Conservation (phyloP, 2,113 vertebrate genomes). For the Atrichornis clamosus region DNA sequence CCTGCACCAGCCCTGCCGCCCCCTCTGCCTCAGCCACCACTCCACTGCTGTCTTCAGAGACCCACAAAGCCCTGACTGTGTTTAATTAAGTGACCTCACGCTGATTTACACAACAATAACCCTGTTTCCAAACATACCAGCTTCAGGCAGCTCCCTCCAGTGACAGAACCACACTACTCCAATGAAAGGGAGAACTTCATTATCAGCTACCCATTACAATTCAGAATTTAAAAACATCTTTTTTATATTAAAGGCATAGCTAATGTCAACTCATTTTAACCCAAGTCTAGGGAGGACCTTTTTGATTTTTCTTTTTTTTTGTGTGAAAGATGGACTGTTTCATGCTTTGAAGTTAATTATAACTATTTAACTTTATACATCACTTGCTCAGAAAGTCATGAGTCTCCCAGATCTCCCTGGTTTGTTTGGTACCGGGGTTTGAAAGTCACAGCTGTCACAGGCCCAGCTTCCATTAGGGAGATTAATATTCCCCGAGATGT, state of each 20-base stretch:
- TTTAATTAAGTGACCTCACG: conserved; percentile 24
- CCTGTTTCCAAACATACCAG: not conserved
- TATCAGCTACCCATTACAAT: not conserved
- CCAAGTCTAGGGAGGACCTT: not conserved
- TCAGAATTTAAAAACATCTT: not conserved
- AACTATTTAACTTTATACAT: not conserved
- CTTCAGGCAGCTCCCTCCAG: not conserved
- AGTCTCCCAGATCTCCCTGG: not conserved
- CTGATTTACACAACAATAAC: conserved; percentile 42
- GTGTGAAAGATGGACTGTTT: not conserved
- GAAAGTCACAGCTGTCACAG: conserved; percentile 1
- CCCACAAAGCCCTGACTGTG: not conserved
- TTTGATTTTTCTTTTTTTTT: not conserved
- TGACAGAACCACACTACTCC: not conserved
- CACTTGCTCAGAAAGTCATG: not conserved
- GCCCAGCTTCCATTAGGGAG: not conserved
- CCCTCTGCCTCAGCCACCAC: not conserved
- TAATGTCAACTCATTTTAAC: not conserved
- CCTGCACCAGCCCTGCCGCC: not conserved
- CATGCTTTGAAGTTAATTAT: not conserved
- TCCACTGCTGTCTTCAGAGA: not conserved
- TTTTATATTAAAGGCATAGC: not conserved
- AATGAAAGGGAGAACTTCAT: not conserved
- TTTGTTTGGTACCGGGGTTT: not conserved
- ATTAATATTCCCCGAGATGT: not conserved